Conservation (phyloP, 2,113 vertebrate genomes). For the Bos javanicus region DNA sequence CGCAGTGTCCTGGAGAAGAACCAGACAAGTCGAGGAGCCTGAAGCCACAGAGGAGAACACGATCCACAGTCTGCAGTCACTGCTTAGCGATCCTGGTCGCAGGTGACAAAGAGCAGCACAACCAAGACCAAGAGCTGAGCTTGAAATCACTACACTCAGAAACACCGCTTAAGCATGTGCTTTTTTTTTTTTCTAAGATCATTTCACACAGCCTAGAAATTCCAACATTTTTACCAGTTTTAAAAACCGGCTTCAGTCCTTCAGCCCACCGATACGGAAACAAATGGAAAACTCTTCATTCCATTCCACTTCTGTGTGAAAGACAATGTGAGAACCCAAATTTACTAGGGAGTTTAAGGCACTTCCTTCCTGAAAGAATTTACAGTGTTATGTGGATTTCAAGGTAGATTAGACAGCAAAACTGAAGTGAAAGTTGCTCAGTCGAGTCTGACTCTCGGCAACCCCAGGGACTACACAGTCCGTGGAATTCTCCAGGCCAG, state of each 20-base stretch:
- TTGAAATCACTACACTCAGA: background rate
- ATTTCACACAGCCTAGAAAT: background rate
- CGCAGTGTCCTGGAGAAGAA: background rate
- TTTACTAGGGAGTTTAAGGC: background rate
- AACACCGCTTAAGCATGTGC: background rate
- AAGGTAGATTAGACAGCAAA: background rate
- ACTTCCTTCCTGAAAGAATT: background rate
- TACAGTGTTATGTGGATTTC: background rate
- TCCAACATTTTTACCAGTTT: background rate
- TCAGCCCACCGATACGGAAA: background rate
- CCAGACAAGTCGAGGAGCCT: background rate
- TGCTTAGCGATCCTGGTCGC: background rate
- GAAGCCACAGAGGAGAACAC: background rate
- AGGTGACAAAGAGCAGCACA: background rate
- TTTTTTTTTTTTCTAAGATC: background rate
- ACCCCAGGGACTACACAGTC: background rate
- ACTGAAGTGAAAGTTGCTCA: background rate
- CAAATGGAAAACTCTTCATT: background rate
- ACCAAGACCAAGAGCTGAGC: background rate
- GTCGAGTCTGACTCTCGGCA: background rate
- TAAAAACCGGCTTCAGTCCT: background rate
- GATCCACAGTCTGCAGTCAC: background rate
- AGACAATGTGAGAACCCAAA: background rate
- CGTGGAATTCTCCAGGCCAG: background rate
- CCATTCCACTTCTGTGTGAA: background rate